phyloP scores from a whole-genome alignment of 1,140 invertebrate genomes.

The Dinoponera quadriceps region DNA sequence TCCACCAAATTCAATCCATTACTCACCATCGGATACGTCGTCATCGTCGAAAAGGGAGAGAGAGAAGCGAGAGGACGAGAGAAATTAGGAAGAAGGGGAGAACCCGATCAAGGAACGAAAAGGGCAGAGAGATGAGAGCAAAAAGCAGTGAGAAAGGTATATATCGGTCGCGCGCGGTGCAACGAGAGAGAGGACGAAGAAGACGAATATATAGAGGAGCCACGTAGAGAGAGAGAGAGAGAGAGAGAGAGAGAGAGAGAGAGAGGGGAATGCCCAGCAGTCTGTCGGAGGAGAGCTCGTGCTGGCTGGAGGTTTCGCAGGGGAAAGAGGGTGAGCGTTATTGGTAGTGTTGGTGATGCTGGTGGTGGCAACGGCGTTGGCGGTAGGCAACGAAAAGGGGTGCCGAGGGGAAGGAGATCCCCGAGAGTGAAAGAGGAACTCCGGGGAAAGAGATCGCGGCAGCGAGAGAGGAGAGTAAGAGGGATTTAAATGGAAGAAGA shows the following conservation, averaged over 20 bases:
- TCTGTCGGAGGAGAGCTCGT: constrained; percentile 38
- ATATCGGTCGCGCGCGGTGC: constrained; percentile 42
- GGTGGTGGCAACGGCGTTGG: constrained; percentile 26
- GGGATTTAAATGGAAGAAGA: constrained; percentile 44
- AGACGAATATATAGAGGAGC: constrained; percentile 43
- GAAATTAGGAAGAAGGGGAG: constrained; percentile 49
- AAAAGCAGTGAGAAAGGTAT: constrained; percentile 41
- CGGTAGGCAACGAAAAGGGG: constrained; percentile 11
- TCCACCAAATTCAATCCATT: constrained; percentile 53
- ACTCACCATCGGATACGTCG: constrained; percentile 51
- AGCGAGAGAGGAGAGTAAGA: constrained; percentile 32
- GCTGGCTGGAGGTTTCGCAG: constrained; percentile 39
- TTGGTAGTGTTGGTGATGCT: constrained; percentile 57
- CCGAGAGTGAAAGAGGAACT: constrained; percentile 51
- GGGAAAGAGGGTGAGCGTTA: constrained; percentile 23
- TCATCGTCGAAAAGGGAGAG: neutral
- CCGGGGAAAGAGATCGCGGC: constrained; percentile 56
- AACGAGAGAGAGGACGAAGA: constrained; percentile 44
- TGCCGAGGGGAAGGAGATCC: neutral
- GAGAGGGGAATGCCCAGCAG: constrained; percentile 56
- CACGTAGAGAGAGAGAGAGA: neutral
- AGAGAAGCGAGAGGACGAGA: constrained; percentile 20
- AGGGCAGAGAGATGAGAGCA: constrained; percentile 53
- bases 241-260: neutral
- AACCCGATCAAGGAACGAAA: constrained; percentile 47